phyloP scores from a whole-genome alignment of 2,797 vertebrate genomes.

The Macrochelys suwanniensis region DNA sequence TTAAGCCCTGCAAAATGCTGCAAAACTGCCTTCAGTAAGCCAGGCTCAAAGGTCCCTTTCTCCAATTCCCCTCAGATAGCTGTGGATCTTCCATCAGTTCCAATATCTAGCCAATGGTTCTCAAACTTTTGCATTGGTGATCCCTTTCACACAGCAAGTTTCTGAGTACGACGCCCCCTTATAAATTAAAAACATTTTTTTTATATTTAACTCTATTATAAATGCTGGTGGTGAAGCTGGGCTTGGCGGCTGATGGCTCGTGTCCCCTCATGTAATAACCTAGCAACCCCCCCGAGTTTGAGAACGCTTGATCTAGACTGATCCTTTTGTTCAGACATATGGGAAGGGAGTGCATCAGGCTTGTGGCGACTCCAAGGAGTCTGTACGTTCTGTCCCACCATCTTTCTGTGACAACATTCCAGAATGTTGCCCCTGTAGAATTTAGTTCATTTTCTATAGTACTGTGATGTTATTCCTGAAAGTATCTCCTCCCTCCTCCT shows the following conservation, averaged over 20 bases:
- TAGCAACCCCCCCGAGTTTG: too few relatives aligned
- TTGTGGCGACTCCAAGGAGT: not conserved
- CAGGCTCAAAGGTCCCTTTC: not conserved
- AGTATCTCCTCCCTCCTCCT: not conserved
- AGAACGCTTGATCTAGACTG: too few relatives aligned
- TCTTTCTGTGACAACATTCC: not conserved
- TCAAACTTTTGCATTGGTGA: too few relatives aligned
- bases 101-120: not conserved
- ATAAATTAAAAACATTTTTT: too few relatives aligned
- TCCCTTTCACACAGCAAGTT: too few relatives aligned
- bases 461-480: not conserved
- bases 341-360: fast-evolving
- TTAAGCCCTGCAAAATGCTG: not conserved
- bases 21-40: not conserved
- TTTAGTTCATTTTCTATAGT: not conserved
- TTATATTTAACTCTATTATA: too few relatives aligned
- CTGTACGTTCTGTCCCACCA: not conserved
- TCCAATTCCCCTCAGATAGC: not conserved
- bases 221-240: too few relatives aligned
- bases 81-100: not conserved
- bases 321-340: not conserved
- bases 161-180: too few relatives aligned
- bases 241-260: too few relatives aligned
- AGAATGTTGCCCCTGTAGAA: not conserved
- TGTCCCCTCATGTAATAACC: too few relatives aligned